Conservation (phyloP, 1,140 invertebrate genomes). For the Zaprionus lachaisei region DNA sequence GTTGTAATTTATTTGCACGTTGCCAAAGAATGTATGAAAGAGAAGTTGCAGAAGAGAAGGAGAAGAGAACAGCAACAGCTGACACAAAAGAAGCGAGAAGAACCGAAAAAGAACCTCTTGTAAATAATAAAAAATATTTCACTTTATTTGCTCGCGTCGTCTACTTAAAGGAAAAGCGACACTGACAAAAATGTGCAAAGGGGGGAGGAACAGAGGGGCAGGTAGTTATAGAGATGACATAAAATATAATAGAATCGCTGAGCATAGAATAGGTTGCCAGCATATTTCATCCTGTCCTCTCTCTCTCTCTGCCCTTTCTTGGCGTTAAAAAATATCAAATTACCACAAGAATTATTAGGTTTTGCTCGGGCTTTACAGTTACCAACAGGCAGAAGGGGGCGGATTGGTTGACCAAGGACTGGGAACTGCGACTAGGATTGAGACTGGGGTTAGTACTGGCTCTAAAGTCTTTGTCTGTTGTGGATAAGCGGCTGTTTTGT, state of each 20-base stretch:
- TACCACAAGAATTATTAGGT: conserved; percentile 53
- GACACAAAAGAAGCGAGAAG: conserved; percentile 22
- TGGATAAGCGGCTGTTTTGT: conserved; percentile 24
- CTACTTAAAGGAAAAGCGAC: conserved; percentile 42
- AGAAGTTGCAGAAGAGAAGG: background rate
- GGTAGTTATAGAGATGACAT: conserved; percentile 17
- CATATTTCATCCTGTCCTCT: conserved; percentile 5
- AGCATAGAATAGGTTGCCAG: conserved; percentile 2
- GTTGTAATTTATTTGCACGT: conserved; percentile 56
- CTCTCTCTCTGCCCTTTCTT: background rate
- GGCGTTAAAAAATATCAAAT: conserved; percentile 54
- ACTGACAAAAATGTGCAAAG: background rate
- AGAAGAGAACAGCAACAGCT: background rate
- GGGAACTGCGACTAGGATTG: too few relatives aligned
- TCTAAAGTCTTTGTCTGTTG: background rate
- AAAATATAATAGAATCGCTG: conserved; percentile 27
- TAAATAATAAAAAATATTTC: conserved; percentile 64
- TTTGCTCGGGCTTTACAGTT: conserved; percentile 6
- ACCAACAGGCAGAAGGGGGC: too few relatives aligned
- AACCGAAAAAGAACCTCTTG: conserved; percentile 30
- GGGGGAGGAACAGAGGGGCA: background rate
- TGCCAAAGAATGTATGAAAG: conserved; percentile 39
- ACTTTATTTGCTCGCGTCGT: conserved; percentile 56
- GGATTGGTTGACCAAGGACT: background rate
- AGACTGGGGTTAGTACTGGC: too few relatives aligned